A percentile compares a stretch with the other conserved stretches of the same genome.
Conservation (phyloP, 1,140 invertebrate species). For the Metaphire vulgaris region DNA sequence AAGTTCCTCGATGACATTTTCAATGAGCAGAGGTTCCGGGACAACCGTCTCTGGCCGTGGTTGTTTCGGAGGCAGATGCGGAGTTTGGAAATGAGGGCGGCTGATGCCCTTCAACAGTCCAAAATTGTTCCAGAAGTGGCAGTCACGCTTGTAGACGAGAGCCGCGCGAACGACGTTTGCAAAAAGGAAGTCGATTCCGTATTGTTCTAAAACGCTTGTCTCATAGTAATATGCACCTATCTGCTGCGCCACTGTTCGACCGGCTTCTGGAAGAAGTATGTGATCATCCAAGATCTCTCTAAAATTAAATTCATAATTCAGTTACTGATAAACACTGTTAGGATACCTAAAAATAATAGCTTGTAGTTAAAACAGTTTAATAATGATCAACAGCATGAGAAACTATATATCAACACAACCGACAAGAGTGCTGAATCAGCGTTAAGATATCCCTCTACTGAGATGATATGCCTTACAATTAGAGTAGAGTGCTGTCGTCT, state of each 20-base stretch:
- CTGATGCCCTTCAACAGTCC: slow-evolving; percentile 71
- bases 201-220: slow-evolving; percentile 67
- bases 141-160: slow-evolving; percentile 71
- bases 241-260: slow-evolving; percentile 76
- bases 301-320: too few relatives aligned
- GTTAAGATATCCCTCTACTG: too few relatives aligned
- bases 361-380: too few relatives aligned
- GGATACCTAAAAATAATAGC: too few relatives aligned
- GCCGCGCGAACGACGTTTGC: slow-evolving; percentile 88
- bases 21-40: slow-evolving; percentile 44
- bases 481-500: too few relatives aligned
- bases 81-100: slow-evolving; percentile 67
- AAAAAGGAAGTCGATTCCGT: slow-evolving; percentile 85
- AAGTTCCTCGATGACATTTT: slow-evolving; percentile 42
- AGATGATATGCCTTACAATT: too few relatives aligned
- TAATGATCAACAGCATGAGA: too few relatives aligned
- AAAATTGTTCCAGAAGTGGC: slow-evolving; percentile 60
- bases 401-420: too few relatives aligned
- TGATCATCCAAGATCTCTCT: slow-evolving; percentile 56
- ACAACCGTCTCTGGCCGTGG: slow-evolving; percentile 67
- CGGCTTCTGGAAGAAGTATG: slow-evolving; percentile 86
- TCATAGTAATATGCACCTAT: slow-evolving; percentile 83
- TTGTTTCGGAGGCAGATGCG: slow-evolving; percentile 81
- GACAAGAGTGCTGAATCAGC: too few relatives aligned
- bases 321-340: too few relatives aligned